Conservation (phyloP, 2,888 invertebrate genomes). For the Digitonthophagus gazella region DNA sequence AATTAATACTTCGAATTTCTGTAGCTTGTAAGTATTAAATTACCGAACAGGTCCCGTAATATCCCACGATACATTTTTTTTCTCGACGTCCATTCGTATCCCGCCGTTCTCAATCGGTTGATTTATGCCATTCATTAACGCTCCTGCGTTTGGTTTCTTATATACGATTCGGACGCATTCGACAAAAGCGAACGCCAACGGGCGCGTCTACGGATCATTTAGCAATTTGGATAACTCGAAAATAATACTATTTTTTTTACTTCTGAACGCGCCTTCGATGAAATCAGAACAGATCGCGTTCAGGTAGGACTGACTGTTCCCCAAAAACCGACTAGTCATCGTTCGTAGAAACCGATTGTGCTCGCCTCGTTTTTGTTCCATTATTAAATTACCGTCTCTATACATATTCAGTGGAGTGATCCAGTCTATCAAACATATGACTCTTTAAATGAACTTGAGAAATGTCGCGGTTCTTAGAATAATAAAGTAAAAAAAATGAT, state of each 20-base stretch:
- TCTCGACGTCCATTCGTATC: neutral
- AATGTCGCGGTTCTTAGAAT: neutral
- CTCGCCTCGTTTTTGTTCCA: neutral
- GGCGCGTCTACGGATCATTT: neutral
- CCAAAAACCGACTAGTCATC: neutral
- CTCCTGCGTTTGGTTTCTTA: neutral
- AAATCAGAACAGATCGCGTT: neutral
- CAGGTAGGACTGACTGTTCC: neutral
- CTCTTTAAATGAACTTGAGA: neutral
- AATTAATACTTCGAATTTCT: conserved; percentile 17
- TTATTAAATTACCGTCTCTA: neutral
- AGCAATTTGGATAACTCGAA: neutral
- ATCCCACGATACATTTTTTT: neutral
- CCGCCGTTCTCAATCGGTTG: neutral
- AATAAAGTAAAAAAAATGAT: neutral
- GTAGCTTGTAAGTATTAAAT: conserved; percentile 15
- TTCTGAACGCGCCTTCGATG: neutral
- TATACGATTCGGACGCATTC: neutral
- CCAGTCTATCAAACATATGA: neutral
- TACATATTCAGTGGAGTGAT: neutral
- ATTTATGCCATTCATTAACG: neutral
- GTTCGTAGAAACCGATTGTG: neutral
- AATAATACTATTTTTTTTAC: neutral
- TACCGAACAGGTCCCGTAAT: conserved; percentile 1
- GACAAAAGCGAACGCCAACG: neutral